phyloP scores from a whole-genome alignment of 1,140 invertebrate species.

The Thrips palmi region DNA sequence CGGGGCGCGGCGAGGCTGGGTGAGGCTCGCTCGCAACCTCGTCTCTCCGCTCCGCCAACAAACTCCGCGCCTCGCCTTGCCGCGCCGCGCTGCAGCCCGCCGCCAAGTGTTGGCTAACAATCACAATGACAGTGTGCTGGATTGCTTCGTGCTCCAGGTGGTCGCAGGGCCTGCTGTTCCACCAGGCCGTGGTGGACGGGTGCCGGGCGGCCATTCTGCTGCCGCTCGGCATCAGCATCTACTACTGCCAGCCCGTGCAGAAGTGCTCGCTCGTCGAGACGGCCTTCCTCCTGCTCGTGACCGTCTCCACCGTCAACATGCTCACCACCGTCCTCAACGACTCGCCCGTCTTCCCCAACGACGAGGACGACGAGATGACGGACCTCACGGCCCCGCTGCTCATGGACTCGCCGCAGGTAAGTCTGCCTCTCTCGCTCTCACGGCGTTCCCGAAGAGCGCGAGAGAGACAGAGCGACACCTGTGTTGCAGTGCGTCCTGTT shows the following conservation, averaged over 20 bases:
- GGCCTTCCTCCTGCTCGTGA: slow-evolving; percentile 72
- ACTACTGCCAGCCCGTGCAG: slow-evolving; percentile 63
- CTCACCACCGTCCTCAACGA: slow-evolving; percentile 77
- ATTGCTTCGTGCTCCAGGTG: slow-evolving; percentile 37
- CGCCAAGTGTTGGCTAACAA: too few species aligned
- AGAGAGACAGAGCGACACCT: too few species aligned
- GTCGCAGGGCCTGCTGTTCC: slow-evolving; percentile 73
- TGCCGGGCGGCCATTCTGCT: slow-evolving; percentile 60
- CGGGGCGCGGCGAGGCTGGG: too few species aligned
- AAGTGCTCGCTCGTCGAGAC: slow-evolving; percentile 81
- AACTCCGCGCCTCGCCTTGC: too few species aligned
- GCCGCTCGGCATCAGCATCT: slow-evolving; percentile 61
- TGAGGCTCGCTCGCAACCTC: too few species aligned
- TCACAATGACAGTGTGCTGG: not conserved
- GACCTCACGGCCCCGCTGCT: slow-evolving; percentile 45
- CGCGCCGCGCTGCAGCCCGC: too few species aligned
- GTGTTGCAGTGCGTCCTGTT: slow-evolving; percentile 83
- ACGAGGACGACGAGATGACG: slow-evolving; percentile 39
- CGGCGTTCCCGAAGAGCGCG: too few species aligned
- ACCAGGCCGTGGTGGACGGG: slow-evolving; percentile 71
- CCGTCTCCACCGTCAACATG: slow-evolving; percentile 80
- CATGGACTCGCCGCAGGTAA: slow-evolving; percentile 61
- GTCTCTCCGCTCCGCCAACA: too few species aligned
- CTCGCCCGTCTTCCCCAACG: slow-evolving; percentile 58
- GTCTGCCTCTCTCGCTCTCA: too few species aligned